phyloP scores from a whole-genome alignment of 2,797 vertebrate genomes.

The Onychomys arenicola region DNA sequence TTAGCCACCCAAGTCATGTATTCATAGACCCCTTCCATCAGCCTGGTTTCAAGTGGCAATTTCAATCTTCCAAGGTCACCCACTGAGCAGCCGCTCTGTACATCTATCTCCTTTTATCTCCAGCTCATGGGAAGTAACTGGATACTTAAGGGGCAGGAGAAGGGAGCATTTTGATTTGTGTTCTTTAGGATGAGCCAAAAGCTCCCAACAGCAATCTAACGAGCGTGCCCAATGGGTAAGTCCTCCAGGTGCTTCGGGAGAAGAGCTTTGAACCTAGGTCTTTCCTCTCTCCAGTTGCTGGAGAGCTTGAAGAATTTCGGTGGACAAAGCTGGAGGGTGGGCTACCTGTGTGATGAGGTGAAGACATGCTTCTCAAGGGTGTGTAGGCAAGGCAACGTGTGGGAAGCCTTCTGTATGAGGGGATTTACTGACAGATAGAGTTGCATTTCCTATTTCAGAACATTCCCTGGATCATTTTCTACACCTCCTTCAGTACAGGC shows the following conservation, averaged over 20 bases:
- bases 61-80: conserved; percentile 72
- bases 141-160: conserved; percentile 70
- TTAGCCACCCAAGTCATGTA: conserved; percentile 38
- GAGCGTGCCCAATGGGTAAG: conserved; percentile 2
- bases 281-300: conserved; percentile 14
- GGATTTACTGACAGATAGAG: neutral
- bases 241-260: conserved; percentile 42
- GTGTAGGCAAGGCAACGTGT: neutral
- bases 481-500: fast-evolving
- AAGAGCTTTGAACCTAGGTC: conserved; percentile 45
- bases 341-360: neutral
- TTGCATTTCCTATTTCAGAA: neutral
- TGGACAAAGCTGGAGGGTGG: neutral
- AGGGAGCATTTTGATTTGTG: conserved; percentile 58
- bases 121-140: conserved; percentile 36
- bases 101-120: conserved; percentile 75
- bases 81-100: conserved; percentile 59
- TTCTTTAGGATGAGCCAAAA: conserved; percentile 78
- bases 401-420: neutral
- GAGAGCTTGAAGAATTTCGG: neutral
- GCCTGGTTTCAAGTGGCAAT: conserved; percentile 61
- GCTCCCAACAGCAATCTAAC: conserved; percentile 71
- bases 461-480: neutral
- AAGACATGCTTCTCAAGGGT: neutral
- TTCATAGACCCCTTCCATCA: conserved; percentile 65